These are phyloP conservation scores for Coreoperca whiteheadi DNA, from an alignment of 2,113 vertebrate genomes.

Conservation along the genomic window DNA sequence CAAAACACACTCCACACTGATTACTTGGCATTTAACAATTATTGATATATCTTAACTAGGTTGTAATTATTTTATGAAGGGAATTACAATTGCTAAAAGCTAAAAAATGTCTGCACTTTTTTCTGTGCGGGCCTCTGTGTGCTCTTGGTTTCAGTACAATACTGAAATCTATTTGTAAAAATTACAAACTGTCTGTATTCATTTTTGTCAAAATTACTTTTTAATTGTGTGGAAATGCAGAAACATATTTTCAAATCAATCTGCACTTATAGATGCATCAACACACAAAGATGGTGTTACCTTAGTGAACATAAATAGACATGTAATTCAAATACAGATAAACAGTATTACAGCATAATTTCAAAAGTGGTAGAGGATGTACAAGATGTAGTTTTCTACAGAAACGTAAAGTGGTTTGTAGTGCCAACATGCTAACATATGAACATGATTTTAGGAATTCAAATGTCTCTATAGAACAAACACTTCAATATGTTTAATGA, in stretches of 20 bases:
- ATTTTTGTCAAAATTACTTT: neutral
- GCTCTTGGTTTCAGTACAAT: neutral
- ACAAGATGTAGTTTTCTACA: neutral
- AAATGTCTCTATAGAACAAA: neutral
- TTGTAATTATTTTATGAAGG: neutral
- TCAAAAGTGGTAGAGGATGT: neutral
- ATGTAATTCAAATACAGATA: neutral
- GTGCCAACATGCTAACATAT: neutral
- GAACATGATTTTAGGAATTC: neutral
- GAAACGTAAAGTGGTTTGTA: neutral
- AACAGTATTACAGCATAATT: neutral
- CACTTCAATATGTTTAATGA: neutral
- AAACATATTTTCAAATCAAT: neutral
- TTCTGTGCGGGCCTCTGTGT: neutral
- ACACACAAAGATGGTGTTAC: neutral
- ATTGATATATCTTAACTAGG: neutral
- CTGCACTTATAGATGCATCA: neutral
- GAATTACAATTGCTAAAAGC: neutral
- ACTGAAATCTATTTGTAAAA: neutral
- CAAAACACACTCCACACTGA: neutral
- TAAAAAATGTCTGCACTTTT: neutral
- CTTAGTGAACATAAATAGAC: neutral
- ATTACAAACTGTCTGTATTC: neutral
- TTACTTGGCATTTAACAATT: neutral
- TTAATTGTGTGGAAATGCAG: neutral